Percentiles rank a stretch among this genome's conserved stretches.
phyloP scores from a whole-genome alignment of 2,888 invertebrate species.

The Plebejus argus region DNA sequence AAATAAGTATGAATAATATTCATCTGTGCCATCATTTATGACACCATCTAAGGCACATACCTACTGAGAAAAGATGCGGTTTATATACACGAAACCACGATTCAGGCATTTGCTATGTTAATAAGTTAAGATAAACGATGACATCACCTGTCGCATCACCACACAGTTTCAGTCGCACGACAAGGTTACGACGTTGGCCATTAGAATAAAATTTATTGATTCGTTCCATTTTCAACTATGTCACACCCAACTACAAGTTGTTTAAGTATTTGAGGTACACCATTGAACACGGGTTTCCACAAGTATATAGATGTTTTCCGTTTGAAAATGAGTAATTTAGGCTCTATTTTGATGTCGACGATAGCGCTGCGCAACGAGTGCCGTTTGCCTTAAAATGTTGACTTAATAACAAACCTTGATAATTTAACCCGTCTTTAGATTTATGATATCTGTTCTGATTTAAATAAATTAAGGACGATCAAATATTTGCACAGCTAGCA shows the following conservation, averaged over 20 bases:
- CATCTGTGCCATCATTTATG: conserved; percentile 2
- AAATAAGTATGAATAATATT: background rate
- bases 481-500: background rate
- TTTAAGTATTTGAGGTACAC: background rate
- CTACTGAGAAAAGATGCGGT: conserved; percentile 9
- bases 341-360: background rate
- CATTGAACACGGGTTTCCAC: background rate
- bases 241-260: background rate
- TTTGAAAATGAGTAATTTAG: background rate
- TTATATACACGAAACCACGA: conserved; percentile 36
- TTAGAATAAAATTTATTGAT: conserved; percentile 18
- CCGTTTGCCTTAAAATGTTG: background rate
- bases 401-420: background rate
- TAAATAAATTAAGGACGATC: background rate
- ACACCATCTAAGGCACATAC: background rate
- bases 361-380: background rate
- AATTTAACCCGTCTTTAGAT: background rate
- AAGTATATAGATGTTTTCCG: background rate
- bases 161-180: conserved; percentile 39
- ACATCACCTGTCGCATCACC: conserved; percentile 46
- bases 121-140: conserved; percentile 41
- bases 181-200: conserved; percentile 30
- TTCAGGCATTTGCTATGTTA: conserved; percentile 40
- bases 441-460: background rate
- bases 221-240: conserved; percentile 20